Percentiles rank a stretch among this genome's conserved stretches.
These are phyloP conservation scores for Thymelicus sylvestris DNA, from an alignment of 2,888 invertebrate species.

Conservation along the genomic window DNA sequence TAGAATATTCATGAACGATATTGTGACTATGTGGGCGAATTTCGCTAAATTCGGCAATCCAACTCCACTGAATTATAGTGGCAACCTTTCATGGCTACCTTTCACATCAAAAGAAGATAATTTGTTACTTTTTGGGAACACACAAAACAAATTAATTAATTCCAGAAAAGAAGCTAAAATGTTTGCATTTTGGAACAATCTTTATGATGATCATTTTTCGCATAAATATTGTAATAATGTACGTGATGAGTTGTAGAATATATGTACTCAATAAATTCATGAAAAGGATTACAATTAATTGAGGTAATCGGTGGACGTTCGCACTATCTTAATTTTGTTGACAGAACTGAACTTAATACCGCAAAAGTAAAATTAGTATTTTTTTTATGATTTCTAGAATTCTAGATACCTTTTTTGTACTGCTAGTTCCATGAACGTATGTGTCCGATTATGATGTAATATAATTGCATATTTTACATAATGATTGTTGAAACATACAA, in stretches of 20 bases:
- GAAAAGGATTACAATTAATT: no score
- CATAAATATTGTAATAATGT: slow-evolving; percentile 51
- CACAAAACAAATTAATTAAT: slow-evolving; percentile 51
- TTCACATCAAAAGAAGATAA: slow-evolving; percentile 57
- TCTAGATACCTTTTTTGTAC: no score
- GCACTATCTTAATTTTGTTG: no score
- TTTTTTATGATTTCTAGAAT: no score
- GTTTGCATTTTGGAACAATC: slow-evolving; percentile 67
- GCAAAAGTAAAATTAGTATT: no score
- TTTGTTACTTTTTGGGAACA: slow-evolving; percentile 58
- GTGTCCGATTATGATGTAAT: no score
- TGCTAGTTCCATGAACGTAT: no score
- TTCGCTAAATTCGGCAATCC: slow-evolving; percentile 77
- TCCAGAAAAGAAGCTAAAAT: slow-evolving; percentile 57
- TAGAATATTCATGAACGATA: slow-evolving; percentile 63
- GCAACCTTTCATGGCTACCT: slow-evolving; percentile 61
- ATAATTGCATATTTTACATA: no score
- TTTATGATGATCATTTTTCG: slow-evolving; percentile 64
- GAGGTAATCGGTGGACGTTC: no score
- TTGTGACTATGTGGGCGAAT: slow-evolving; percentile 77
- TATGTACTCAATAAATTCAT: no score
- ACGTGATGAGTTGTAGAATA: slow-evolving; percentile 66
- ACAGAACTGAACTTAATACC: no score
- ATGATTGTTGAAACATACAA: no score
- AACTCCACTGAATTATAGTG: slow-evolving; percentile 52